Base-by-base conservation (phyloP, 2,113 vertebrate species). In the Amphilophus citrinellus region DNA sequence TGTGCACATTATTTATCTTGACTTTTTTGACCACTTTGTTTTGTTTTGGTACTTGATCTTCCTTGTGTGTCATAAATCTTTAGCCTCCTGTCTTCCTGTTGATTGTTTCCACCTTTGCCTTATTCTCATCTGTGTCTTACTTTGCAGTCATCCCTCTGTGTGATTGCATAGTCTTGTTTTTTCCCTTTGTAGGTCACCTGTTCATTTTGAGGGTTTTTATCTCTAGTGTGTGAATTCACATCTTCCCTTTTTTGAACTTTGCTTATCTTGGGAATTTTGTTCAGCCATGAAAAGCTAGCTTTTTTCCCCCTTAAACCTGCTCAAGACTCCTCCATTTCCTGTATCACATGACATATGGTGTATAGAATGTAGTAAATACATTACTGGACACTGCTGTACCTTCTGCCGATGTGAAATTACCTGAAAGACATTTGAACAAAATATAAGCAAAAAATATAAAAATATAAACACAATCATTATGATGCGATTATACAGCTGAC, bases 341-440 rank as follows among this genome's bases (percentile, higher is more conserved):
- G 2, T 6, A 53, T 53, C 15, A 53, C 50, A 53, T 18, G 18
- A 53, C 50, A 53, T 3, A 53, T 53, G 50, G 17, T 53, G 50
- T 18, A 18, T 11, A 35, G 2, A 18, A 8, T 56, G 6, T 53
- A 47, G 13, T 20, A 63, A 37, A 65, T 2, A 5, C 89, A 63
- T 32, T 32, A 10, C 6, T 50, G 0, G 77, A 79, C 17, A n/a
- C 39, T 58, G 61, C 77, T 20, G 47, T 60, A 10, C 20, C 73
- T 35, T 66, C 73, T 37, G 65, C 13, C 53, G 61, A 71, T 39
- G 80, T 84, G 44, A 59, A 62, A 27, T 82, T 83, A 9, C 81
- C 88, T 92, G 24, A 63, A 88, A 85, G 13, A 87, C 13, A 86
- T 3, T 84, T 59, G 10, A 71, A 62, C 7, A 37, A 80, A 58